A percentile compares a stretch with the other conserved stretches of the same genome.
Conservation (phyloP, 2,797 vertebrate genomes). For the Jordanella pulchra region DNA sequence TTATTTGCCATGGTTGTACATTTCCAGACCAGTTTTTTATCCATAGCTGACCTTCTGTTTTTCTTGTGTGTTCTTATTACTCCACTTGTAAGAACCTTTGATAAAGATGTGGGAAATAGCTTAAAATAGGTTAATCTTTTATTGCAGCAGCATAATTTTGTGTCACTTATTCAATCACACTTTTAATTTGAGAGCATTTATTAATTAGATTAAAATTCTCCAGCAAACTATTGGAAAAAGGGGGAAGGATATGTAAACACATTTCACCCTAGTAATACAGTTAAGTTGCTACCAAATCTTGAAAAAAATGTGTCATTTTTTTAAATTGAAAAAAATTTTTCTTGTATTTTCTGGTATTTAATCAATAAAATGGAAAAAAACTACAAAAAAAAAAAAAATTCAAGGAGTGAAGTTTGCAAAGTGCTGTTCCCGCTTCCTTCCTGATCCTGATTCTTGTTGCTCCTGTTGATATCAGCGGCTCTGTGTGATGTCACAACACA, state of each 20-base stretch:
- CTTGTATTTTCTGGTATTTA: neutral
- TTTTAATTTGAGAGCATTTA: neutral
- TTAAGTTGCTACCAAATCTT: neutral
- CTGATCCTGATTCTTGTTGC: conserved; percentile 10
- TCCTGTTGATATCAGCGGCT: conserved; percentile 28
- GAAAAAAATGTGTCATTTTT: neutral
- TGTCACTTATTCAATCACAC: neutral
- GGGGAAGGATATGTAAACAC: too few relatives aligned
- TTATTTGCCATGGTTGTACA: neutral
- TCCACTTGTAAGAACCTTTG: too few relatives aligned
- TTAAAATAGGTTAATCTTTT: neutral
- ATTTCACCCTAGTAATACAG: neutral
- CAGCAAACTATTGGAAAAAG: neutral
- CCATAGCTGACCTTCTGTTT: neutral
- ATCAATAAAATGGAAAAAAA: neutral
- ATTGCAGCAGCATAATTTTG: neutral
- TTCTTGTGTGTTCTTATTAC: too few relatives aligned
- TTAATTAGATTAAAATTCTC: neutral
- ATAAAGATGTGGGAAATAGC: neutral
- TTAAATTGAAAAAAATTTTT: neutral
- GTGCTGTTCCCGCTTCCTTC: neutral
- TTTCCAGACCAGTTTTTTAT: neutral
- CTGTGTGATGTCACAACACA: conserved; percentile 22
- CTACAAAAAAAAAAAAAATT: too few relatives aligned
- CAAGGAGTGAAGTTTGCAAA: neutral